Conservation (phyloP, 2,113 vertebrate species). For the Burhinus oedicnemus region DNA sequence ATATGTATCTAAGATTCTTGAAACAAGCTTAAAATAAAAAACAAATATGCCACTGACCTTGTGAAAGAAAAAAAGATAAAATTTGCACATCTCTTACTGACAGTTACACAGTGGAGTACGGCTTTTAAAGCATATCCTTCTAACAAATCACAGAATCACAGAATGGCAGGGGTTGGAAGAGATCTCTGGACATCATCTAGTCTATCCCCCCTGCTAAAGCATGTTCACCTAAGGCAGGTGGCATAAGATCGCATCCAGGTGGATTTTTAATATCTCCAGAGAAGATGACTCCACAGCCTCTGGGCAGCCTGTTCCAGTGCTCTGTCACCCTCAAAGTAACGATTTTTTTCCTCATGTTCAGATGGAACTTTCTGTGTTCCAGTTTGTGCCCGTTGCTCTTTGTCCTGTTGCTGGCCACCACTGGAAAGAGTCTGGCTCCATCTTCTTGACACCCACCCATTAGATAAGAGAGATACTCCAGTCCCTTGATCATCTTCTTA, state of each 20-base stretch:
- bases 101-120: neutral
- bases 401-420: no score
- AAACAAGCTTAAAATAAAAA: neutral
- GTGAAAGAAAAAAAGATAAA: neutral
- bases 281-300: neutral
- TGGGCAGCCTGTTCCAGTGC: no score
- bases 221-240: neutral
- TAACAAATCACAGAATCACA: neutral
- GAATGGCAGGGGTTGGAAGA: neutral
- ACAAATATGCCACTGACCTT: neutral
- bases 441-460: neutral
- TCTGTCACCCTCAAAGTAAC: no score
- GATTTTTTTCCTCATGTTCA: no score
- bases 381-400: no score
- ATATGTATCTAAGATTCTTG: neutral
- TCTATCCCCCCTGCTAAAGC: neutral
- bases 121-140: neutral
- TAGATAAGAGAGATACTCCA: neutral
- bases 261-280: neutral
- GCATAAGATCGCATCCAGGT: neutral
- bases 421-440: no score
- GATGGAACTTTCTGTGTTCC: no score
- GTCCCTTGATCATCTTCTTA: neutral
- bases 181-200: neutral
- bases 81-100: neutral